Evolutionary conservation across 2,797 vertebrate species (phyloP), one percentile per base, ranked within the genome.

Genomic region (Anguilla obscura): DNA sequence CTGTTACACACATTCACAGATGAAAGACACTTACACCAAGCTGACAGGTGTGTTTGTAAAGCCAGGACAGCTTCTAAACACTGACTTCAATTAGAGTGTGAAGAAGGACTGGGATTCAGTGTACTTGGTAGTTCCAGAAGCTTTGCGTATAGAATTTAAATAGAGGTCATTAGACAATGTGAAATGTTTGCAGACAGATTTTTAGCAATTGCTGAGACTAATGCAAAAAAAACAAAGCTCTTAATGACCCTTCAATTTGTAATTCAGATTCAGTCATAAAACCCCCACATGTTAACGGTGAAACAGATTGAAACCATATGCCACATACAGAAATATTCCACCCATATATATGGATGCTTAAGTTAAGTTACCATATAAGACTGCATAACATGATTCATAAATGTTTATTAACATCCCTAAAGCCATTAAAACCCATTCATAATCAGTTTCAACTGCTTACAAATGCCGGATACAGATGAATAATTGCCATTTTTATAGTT

Each of bases 251-350:
- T 79, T 45, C 33, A 18, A 24, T 18, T 79, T 79, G 74, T 79
- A 33, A 79, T 79, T 79, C 74, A 79, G 45, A 40, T 79, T 79
- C 74, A 79, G 16, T 79, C 18, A 18, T 79, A 21, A 45, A 40
- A 16, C 36, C 7, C 74, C 33, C 36, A 45, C 45, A 12, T 16
- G 36, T 21, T 45, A 40, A 79, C 14, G 6, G 71, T 36, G 12
- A 76, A 76, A 36, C 71, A 76, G 30, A 76, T 76, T 76, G 30
- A 76, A 76, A 36, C 71, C 33, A 76, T 76, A 76, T 33, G 71
- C 12, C 71, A 76, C 14, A n/a, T 76, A 16, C 30, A 76, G 71
- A 76, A 76, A 36, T 36, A 76, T 76, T 3, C 71, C 1, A 36
- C 27, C 63, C 63, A n/a, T 69, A 69, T 69, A 27, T 27, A n/a